Conservation (phyloP, 2,797 vertebrate genomes). For the Tapera naevia region DNA sequence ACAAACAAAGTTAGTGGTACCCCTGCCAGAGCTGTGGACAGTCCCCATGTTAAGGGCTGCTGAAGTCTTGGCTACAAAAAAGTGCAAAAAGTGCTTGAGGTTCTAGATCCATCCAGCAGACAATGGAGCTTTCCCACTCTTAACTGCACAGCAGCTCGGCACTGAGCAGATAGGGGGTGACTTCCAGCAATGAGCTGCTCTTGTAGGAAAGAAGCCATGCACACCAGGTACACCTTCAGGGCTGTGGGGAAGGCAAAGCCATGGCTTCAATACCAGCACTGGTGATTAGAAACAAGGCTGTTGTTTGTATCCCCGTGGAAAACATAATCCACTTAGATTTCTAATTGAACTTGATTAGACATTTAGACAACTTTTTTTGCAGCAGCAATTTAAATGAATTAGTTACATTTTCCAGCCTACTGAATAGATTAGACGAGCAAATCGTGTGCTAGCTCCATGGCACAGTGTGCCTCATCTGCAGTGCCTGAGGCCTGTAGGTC, state of each 20-base stretch:
- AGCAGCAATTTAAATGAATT: background rate
- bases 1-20: background rate
- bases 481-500: background rate
- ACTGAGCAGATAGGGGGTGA: background rate
- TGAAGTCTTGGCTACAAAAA: background rate
- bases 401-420: slow-evolving; percentile 2
- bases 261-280: background rate
- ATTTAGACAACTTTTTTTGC: slow-evolving; percentile 20
- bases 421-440: background rate
- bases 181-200: background rate
- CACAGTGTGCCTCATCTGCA: rapidly evolving
- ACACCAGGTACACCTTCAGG: background rate
- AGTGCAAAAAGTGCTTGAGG: background rate
- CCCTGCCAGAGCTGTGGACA: background rate
- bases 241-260: rapidly evolving
- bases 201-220: background rate
- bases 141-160: background rate
- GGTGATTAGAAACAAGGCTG: background rate
- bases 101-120: background rate
- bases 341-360: background rate
- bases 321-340: background rate
- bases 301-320: background rate
- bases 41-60: background rate
- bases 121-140: rapidly evolving
- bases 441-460: background rate